These are phyloP conservation scores for Ursus arctos DNA, from an alignment of 2,113 vertebrate genomes.

Conservation along the genomic window DNA sequence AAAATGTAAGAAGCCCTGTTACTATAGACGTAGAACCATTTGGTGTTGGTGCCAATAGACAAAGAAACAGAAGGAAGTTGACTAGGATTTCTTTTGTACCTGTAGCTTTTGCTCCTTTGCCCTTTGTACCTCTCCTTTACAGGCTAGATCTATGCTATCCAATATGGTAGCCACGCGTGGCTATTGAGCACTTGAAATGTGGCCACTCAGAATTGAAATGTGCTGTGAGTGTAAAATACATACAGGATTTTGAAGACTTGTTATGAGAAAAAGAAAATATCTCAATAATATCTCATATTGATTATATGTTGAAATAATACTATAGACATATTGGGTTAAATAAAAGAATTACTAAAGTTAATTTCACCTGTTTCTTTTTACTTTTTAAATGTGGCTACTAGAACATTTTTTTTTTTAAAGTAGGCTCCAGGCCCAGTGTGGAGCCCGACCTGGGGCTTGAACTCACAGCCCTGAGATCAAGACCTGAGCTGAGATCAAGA, in stretches of 20 bases:
- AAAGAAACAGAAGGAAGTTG: background rate
- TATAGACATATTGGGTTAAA: background rate
- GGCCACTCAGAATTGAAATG: background rate
- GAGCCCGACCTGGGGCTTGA: background rate
- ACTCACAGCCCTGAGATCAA: background rate
- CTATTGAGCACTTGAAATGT: background rate
- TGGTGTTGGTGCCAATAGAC: background rate
- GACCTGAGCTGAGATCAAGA: background rate
- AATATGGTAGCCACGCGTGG: background rate
- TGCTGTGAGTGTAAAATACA: background rate
- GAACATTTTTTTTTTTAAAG: background rate
- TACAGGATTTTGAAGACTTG: background rate
- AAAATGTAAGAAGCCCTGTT: background rate
- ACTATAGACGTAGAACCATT: background rate
- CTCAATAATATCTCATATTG: background rate
- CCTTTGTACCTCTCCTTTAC: background rate
- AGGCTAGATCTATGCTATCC: background rate
- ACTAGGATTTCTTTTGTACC: background rate
- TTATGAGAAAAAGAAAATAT: constrained; percentile 15
- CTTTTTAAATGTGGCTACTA: background rate
- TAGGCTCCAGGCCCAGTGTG: background rate
- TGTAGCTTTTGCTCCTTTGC: background rate
- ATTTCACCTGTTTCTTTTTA: constrained; percentile 18
- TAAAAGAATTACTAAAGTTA: constrained; percentile 51
- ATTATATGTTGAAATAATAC: background rate